Conservation (phyloP, 2,113 vertebrate species). For the Ranitomeya variabilis region DNA sequence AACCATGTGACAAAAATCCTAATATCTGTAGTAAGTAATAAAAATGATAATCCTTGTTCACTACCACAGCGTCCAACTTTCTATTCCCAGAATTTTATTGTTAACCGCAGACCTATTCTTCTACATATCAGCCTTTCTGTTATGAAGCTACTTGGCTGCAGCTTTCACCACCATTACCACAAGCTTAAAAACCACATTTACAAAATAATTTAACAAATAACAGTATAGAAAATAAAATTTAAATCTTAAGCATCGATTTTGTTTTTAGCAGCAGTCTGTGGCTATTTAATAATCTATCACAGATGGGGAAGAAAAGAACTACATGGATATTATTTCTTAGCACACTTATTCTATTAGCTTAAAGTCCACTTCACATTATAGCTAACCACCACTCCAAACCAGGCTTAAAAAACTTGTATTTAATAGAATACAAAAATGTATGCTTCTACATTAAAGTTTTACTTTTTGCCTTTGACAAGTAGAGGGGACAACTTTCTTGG, state of each 20-base stretch:
- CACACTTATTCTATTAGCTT: constrained; percentile 40
- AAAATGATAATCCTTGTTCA: background rate
- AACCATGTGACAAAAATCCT: background rate
- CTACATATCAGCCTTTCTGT: background rate
- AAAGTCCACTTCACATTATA: constrained; percentile 13
- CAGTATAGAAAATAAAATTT: constrained; percentile 22
- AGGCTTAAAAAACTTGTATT: background rate
- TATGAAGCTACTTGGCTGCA: constrained; percentile 1
- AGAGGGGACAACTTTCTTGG: background rate
- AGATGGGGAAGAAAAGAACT: constrained; percentile 10
- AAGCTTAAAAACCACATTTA: constrained; percentile 29
- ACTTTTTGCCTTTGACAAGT: background rate
- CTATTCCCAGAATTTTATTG: background rate
- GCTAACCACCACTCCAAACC: background rate
- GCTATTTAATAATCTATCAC: constrained; percentile 14
- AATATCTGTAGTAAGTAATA: background rate
- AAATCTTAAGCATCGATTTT: background rate
- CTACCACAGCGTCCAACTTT: background rate
- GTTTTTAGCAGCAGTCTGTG: constrained; percentile 16
- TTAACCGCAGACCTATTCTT: constrained; percentile 15
- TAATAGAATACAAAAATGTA: background rate
- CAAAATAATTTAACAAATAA: constrained; percentile 25
- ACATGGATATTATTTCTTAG: background rate
- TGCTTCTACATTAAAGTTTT: background rate
- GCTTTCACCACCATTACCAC: constrained; percentile 8